Percentiles rank a stretch among this genome's conserved stretches.
Evolutionary conservation across 1,140 invertebrate genomes (phyloP).

Genomic region (Semibalanus balanoides): DNA sequence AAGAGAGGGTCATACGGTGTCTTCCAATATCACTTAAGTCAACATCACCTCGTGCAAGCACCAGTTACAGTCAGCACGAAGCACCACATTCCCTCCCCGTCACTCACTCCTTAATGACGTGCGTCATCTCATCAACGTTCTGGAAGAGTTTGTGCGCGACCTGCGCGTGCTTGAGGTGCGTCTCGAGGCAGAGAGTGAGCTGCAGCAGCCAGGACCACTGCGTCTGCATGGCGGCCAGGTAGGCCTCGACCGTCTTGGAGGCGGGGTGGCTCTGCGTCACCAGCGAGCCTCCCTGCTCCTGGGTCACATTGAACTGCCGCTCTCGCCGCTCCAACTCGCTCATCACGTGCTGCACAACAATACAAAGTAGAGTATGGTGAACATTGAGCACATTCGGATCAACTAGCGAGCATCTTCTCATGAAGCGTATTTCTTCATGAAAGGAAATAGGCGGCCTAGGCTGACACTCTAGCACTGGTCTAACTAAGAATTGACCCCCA

Average conservation of each 20-base stretch:
- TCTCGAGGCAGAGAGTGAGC: conserved; percentile 81
- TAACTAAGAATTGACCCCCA: too few relatives aligned
- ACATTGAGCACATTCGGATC: too few relatives aligned
- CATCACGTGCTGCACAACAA: conserved; percentile 59
- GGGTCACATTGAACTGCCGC: conserved; percentile 85
- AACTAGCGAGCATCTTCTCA: too few relatives aligned
- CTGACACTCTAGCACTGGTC: too few relatives aligned
- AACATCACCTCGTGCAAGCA: too few relatives aligned
- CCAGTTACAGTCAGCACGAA: too few relatives aligned
- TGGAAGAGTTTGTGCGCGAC: conserved; percentile 85
- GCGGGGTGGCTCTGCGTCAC: conserved; percentile 91
- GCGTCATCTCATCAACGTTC: conserved; percentile 43
- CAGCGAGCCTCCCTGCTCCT: conserved; percentile 84
- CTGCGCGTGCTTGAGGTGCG: conserved; percentile 79
- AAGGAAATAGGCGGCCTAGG: too few relatives aligned
- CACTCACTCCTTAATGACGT: neutral
- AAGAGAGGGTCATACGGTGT: too few relatives aligned
- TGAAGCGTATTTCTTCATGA: too few relatives aligned
- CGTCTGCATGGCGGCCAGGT: conserved; percentile 87
- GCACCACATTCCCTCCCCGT: too few relatives aligned
- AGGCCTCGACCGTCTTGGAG: conserved; percentile 84
- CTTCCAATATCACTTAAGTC: too few relatives aligned
- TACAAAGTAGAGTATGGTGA: too few relatives aligned
- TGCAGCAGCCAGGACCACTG: conserved; percentile 97
- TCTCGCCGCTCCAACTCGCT: conserved; percentile 89